Conservation (phyloP, 2,888 invertebrate species). For the Drosophila crucigera region DNA sequence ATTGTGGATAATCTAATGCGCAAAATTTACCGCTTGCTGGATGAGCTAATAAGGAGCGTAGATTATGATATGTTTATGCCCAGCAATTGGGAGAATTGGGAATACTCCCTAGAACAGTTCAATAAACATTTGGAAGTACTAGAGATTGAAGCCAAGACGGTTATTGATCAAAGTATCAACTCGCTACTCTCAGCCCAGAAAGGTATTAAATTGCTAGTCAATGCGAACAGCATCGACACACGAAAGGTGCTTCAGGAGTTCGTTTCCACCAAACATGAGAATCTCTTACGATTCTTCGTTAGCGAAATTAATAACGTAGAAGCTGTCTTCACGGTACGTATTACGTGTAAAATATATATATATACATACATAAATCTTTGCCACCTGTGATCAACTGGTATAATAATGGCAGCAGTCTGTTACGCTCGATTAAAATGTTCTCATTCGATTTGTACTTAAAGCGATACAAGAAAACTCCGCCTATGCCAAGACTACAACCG, state of each 20-base stretch:
- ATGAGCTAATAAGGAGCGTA: conserved; percentile 90
- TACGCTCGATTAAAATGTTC: background rate
- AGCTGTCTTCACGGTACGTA: conserved; percentile 89
- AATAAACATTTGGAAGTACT: conserved; percentile 90
- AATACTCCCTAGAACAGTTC: conserved; percentile 91
- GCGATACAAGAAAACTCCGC: conserved; percentile 77
- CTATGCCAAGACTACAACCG: conserved; percentile 90
- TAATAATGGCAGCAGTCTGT: background rate
- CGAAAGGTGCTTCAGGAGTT: conserved; percentile 90
- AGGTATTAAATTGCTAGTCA: conserved; percentile 91
- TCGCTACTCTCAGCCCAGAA: conserved; percentile 92
- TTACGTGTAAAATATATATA: background rate
- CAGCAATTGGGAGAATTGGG: conserved; percentile 94
- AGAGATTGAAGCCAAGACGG: conserved; percentile 93
- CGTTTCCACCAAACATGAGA: conserved; percentile 92
- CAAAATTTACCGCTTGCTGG: conserved; percentile 91
- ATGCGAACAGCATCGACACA: conserved; percentile 92
- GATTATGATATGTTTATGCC: conserved; percentile 94
- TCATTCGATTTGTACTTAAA: background rate
- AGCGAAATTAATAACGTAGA: conserved; percentile 92
- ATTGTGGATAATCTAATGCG: conserved; percentile 94
- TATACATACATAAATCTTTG: background rate
- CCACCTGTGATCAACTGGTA: background rate
- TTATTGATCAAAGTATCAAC: conserved; percentile 94
- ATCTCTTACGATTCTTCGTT: conserved; percentile 93